These are phyloP conservation scores for Leptinotarsa tumamoca DNA, from an alignment of 2,888 invertebrate species.

Conservation along the genomic window DNA sequence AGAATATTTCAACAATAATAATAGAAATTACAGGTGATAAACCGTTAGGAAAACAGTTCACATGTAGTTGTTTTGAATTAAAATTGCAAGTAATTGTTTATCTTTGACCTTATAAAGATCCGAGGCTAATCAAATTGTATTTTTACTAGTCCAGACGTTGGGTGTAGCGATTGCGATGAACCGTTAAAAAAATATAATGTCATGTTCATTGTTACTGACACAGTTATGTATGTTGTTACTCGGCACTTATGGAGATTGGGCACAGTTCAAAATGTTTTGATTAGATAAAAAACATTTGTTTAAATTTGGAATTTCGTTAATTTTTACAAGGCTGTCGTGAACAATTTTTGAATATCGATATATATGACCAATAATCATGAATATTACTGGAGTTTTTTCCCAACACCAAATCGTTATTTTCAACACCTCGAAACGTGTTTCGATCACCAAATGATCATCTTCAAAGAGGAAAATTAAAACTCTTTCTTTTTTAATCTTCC, in stretches of 20 bases:
- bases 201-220: background rate
- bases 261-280: no score
- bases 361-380: no score
- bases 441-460: no score
- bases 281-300: no score
- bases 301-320: no score
- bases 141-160: slow-evolving; percentile 14
- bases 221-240: background rate
- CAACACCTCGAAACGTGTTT: no score
- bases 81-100: slow-evolving; percentile 26
- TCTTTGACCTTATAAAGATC: slow-evolving; percentile 24
- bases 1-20: background rate
- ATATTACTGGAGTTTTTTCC: no score
- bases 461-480: no score
- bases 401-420: no score
- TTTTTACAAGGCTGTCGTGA: no score
- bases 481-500: no score
- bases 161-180: slow-evolving; percentile 3
- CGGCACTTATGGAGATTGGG: background rate
- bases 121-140: slow-evolving; percentile 24
- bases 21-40: background rate
- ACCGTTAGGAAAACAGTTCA: slow-evolving; percentile 24
- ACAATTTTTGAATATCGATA: no score
- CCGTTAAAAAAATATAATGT: slow-evolving; percentile 9
- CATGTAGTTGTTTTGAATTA: slow-evolving; percentile 12